Evolutionary conservation across 2,888 invertebrate genomes (phyloP).

Genomic region (Lithophane leautieri): DNA sequence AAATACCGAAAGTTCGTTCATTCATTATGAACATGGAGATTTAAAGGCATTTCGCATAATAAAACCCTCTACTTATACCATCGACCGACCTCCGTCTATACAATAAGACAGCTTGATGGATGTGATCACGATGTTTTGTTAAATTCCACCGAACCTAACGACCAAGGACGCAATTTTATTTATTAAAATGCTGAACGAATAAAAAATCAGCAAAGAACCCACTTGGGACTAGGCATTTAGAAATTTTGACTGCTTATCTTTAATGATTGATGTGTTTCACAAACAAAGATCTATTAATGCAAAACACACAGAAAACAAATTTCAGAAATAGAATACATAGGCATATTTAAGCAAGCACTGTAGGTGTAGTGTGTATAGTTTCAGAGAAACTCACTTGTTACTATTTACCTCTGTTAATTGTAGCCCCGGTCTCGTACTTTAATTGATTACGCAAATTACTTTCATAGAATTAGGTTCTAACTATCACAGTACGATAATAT

Average conservation of each 20-base stretch:
- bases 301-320: background rate
- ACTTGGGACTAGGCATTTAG: conserved; percentile 26
- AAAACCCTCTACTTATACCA: conserved; percentile 76
- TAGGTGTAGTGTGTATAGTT: too few relatives aligned
- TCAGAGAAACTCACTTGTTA: too few relatives aligned
- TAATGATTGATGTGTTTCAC: conserved; percentile 29
- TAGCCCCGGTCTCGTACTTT: too few relatives aligned
- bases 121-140: conserved; percentile 83
- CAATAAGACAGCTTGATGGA: conserved; percentile 86
- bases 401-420: too few relatives aligned
- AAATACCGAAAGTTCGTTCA: conserved; percentile 68
- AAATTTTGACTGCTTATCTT: conserved; percentile 21
- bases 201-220: conserved; percentile 55
- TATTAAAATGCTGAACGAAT: conserved; percentile 72
- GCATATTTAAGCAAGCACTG: too few relatives aligned
- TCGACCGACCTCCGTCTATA: conserved; percentile 80
- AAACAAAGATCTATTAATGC: conserved; percentile 18
- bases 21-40: conserved; percentile 74
- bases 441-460: conserved; percentile 35
- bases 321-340: background rate
- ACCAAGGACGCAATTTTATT: conserved; percentile 77
- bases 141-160: conserved; percentile 77
- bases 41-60: conserved; percentile 79
- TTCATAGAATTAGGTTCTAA: conserved; percentile 20
- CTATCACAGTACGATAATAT: background rate